Conservation (phyloP, 2,113 vertebrate species). For the Upupa epops region DNA sequence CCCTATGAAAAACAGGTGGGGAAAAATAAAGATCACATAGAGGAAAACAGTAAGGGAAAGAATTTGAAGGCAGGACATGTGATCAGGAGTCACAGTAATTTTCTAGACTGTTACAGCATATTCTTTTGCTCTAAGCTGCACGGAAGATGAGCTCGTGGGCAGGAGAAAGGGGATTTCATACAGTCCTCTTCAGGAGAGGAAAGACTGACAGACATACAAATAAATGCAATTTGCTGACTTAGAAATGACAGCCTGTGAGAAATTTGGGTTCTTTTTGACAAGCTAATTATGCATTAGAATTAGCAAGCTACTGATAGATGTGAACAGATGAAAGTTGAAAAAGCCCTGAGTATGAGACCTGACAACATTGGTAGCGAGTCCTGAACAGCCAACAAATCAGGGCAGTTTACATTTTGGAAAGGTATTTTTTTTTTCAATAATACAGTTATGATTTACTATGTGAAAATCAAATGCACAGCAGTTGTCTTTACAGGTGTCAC, state of each 20-base stretch:
- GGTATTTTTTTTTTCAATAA: neutral
- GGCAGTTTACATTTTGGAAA: neutral
- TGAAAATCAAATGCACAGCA: neutral
- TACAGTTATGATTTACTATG: fast-evolving
- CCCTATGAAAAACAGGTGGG: neutral
- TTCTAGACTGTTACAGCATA: neutral
- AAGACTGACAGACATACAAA: neutral
- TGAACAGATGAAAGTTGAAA: neutral
- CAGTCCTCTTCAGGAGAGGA: neutral
- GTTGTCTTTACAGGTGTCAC: neutral
- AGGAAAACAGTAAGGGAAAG: neutral
- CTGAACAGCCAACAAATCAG: neutral
- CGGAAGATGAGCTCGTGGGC: neutral
- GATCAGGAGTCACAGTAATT: neutral
- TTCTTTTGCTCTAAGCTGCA: neutral
- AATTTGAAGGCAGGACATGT: neutral
- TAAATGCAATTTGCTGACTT: neutral
- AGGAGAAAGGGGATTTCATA: neutral
- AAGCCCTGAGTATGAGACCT: neutral
- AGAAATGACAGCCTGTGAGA: neutral
- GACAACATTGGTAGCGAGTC: neutral
- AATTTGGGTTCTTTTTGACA: neutral
- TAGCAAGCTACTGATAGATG: neutral
- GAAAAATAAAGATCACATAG: neutral
- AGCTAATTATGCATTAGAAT: neutral